Percentiles rank a stretch among this genome's conserved stretches.
phyloP scores from a whole-genome alignment of 1,140 invertebrate species.

The Zeugodacus cucurbitae region DNA sequence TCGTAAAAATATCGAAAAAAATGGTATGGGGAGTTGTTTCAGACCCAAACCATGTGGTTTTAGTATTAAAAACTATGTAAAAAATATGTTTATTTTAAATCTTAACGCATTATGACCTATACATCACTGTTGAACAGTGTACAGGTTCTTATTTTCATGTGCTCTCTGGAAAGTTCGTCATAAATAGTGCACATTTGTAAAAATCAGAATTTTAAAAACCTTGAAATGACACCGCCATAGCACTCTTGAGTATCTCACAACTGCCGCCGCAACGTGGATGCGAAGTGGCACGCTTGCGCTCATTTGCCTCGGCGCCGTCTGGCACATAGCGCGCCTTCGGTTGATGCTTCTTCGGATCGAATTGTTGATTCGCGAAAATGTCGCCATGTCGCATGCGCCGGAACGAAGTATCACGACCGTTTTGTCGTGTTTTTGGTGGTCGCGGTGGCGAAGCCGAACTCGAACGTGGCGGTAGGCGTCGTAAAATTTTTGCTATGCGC shows the following conservation, averaged over 20 bases:
- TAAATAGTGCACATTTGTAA: not conserved
- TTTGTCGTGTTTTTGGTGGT: conserved; percentile 51
- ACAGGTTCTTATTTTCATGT: not conserved
- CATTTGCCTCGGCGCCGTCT: conserved; percentile 50
- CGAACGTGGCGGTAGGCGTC: conserved; percentile 45
- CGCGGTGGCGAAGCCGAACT: conserved; percentile 55
- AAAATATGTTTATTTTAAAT: not conserved
- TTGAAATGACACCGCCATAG: conserved; percentile 61
- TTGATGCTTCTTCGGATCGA: conserved; percentile 79
- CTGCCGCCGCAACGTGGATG: conserved; percentile 46
- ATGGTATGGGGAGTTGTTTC: not conserved
- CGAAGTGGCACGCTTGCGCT: conserved; percentile 13
- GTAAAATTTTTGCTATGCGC: conserved; percentile 54
- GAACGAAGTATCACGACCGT: not conserved
- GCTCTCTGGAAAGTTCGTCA: not conserved
- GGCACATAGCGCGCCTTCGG: conserved; percentile 83
- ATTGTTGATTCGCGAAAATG: conserved; percentile 75
- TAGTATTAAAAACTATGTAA: not conserved
- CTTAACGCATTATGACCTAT: not conserved
- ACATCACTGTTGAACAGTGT: not conserved
- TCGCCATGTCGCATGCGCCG: conserved; percentile 62
- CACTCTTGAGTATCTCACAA: conserved; percentile 50
- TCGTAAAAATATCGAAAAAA: not conserved
- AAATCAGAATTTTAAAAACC: conserved; percentile 48
- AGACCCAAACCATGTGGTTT: not conserved